A percentile compares a stretch with the other conserved stretches of the same genome.
Evolutionary conservation across 2,888 invertebrate genomes (phyloP).

Genomic region (Acanthococcus lagerstroemiae): DNA sequence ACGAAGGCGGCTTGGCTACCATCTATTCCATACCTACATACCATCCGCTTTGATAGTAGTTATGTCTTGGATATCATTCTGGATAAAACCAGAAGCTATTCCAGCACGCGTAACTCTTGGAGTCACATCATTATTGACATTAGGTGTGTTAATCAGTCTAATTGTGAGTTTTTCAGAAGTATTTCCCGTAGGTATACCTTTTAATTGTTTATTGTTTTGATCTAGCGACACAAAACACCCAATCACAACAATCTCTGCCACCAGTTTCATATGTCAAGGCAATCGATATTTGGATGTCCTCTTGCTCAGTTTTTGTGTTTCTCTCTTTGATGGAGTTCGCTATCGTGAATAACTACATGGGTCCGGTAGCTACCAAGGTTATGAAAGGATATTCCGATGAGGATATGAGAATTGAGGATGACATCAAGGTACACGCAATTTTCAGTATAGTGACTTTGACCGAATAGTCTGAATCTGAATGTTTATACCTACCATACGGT

Average conservation of each 20-base stretch:
- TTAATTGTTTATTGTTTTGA: too few species aligned
- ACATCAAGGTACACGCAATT: constrained; percentile 55
- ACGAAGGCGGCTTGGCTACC: constrained; percentile 72
- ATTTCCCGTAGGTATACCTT: neutral
- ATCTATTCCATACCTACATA: constrained; percentile 84
- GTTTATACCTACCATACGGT: too few species aligned
- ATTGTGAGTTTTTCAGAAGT: neutral
- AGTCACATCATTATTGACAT: constrained; percentile 72
- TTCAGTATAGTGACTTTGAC: too few species aligned
- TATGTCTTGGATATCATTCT: constrained; percentile 93
- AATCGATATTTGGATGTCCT: constrained; percentile 87
- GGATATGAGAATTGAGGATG: constrained; percentile 62
- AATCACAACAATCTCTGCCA: constrained; percentile 77
- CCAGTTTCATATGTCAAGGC: constrained; percentile 89
- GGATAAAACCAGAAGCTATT: constrained; percentile 88
- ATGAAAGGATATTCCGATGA: constrained; percentile 87
- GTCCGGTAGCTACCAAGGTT: constrained; percentile 73
- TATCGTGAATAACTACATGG: constrained; percentile 79
- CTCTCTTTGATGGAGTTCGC: constrained; percentile 83
- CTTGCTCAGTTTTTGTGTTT: constrained; percentile 84
- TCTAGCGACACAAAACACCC: constrained; percentile 83
- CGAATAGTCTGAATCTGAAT: too few species aligned
- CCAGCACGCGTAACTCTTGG: constrained; percentile 82
- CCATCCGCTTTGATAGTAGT: constrained; percentile 85
- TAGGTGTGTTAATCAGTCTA: constrained; percentile 51